A percentile compares a stretch with the other conserved stretches of the same genome.
Conservation (phyloP, 2,888 invertebrate genomes). For the Platycheirus rosarum region DNA sequence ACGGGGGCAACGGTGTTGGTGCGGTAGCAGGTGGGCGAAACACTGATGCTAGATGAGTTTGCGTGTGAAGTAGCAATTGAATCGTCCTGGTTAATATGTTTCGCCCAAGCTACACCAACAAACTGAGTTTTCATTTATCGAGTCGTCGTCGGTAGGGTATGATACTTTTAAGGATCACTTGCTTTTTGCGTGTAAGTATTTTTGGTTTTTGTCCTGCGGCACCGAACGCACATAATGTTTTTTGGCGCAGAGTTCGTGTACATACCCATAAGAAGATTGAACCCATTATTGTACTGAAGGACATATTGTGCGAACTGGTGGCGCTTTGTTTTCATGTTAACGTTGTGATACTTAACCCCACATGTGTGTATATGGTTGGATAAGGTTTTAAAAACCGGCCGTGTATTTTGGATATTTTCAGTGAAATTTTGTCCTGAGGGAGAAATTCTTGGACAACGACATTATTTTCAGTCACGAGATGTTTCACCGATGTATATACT, state of each 20-base stretch:
- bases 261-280: background rate
- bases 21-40: no score
- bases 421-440: background rate
- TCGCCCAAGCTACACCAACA: constrained; percentile 4
- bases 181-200: constrained; percentile 9
- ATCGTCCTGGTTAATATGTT: constrained; percentile 50
- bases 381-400: no score
- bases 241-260: background rate
- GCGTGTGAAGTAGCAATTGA: constrained; percentile 60
- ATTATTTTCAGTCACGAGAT: background rate
- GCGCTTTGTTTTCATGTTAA: background rate
- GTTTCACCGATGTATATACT: no score
- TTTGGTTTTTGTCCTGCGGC: background rate
- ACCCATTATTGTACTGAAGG: no score
- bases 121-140: background rate
- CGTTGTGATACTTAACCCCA: background rate
- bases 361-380: background rate
- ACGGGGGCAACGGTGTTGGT: background rate
- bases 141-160: background rate
- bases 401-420: background rate
- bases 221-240: constrained; percentile 13
- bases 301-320: background rate
- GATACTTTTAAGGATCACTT: constrained; percentile 14
- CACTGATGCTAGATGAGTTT: constrained; percentile 28
- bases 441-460: background rate